Evolutionary conservation across 1,140 invertebrate genomes (phyloP).

Genomic region (Anastatus disparis): DNA sequence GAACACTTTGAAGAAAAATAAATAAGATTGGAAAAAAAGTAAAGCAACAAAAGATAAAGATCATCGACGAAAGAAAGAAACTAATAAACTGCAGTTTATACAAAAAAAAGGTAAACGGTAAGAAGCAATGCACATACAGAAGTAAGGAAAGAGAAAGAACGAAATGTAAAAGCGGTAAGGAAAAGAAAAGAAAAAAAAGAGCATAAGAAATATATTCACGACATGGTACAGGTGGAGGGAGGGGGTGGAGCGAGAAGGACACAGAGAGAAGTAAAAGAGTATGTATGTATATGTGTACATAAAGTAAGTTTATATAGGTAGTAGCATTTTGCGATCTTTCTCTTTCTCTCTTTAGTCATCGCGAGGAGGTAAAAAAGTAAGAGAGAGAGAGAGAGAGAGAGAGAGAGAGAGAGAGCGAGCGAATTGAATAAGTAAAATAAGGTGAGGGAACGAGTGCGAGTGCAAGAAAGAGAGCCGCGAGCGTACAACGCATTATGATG

Average conservation of each 20-base stretch:
- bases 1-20: no score
- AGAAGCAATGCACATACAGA: no score
- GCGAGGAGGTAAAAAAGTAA: not conserved
- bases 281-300: not conserved
- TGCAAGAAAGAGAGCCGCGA: conserved; percentile 37
- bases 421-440: not conserved
- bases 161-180: not conserved
- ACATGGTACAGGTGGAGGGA: conserved; percentile 41
- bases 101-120: no score
- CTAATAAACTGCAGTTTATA: no score
- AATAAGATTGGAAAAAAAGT: no score
- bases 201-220: conserved; percentile 44
- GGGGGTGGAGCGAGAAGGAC: conserved; percentile 42
- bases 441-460: conserved; percentile 10
- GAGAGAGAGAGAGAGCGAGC: not conserved
- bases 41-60: no score
- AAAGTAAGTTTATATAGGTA: not conserved
- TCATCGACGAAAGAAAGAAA: no score
- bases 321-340: no score
- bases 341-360: no score
- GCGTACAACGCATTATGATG: conserved; percentile 65
- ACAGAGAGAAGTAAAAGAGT: not conserved
- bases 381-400: conserved; percentile 41
- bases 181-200: not conserved
- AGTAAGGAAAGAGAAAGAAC: not conserved